Base-by-base conservation (phyloP, 2,797 vertebrate species). In the Erethizon dorsatum region DNA sequence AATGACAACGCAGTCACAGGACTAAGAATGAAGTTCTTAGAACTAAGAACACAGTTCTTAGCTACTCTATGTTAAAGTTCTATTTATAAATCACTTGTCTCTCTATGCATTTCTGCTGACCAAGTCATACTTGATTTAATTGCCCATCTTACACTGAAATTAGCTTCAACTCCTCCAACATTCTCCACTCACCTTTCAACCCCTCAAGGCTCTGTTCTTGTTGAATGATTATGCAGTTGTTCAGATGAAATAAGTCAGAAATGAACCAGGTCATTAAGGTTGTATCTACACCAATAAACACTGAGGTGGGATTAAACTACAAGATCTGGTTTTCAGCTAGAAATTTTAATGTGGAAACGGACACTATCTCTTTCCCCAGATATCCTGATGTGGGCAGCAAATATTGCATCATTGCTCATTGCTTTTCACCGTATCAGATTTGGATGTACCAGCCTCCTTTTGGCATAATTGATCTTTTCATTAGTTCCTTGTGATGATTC, bases 111-210 rank as follows among this genome's bases (percentile, higher is more conserved):
- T 88, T 96, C 91, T 96, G 94, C 90, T 95, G 88, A 97, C 90
- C 92, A 93, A 97, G 61, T 93, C 80, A 93, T 75, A 88, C 37
- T 96, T 96, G 94, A 96, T 96, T 96, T 95, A 96, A 95, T 97
- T 96, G 90, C 63, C 47, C 84, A 88, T 86, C 82, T 61, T 95
- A 92, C 24, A 63, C 5, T 83, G 87, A 97, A 97, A 93, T 97
- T 88, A 95, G 50, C 82, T 92, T 52, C 61, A 90, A 73, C 80
- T 77, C 47, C 73, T 59, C 10, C 86, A 61, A 61, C 52, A 67
- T 88, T 94, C 57, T 93, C 86, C n/a, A 87, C 33, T 96, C 87
- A 91, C 73, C 91, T 97, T 94, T 88, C 67, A 96, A 71, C 37
- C 47, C 37, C 45, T 61, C 37, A 57, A 90, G 41, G 33, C 56